Base-by-base conservation (phyloP, 1,140 invertebrate species). In the Ridgeia piscesae region DNA sequence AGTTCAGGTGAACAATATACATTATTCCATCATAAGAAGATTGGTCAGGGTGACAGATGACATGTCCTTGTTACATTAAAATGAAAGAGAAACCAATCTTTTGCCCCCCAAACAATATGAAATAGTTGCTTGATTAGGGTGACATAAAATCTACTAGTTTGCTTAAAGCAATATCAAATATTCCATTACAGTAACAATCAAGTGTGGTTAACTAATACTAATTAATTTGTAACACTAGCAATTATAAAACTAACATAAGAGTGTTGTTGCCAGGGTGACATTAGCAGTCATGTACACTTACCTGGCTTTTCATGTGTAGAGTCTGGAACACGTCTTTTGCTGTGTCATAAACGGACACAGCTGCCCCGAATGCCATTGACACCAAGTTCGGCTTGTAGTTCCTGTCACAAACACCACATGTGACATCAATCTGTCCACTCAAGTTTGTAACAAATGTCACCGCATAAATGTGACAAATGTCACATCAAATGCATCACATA, bases 321-420 rank as follows among this genome's bases (percentile, higher is more conserved):
- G 94, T 94, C 48, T 94, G 93, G 92, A 95, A 94, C 14, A 94
- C 94, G 88, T 94, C 94, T 92, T 94, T 94, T 91, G 94, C 94
- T 27, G 94, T 95, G 34, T 93, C 94, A 89, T 93, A 94, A 34
- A 94, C 94, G 33, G 94, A 93, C n/a, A 94, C 92, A 11, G 94
- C 94, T 89, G 94, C 94, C 31, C 92, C 93, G 6, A 93, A 93
- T 21, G 94, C 94, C 33, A 90, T 90, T 27, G 89, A 17, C 34
- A 35, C 89, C 17, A 93, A 77, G 58, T 77, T 77, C 27, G 58
- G 58, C 58, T 77, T 77, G 58, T 27, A 31, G 17, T 9, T 77
- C 58, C 58, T 77, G 58, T 77, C 58, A 77, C 58, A 77, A 77
- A 77, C 58, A 77, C 27, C 58, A 31, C 17, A 21, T 42, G 42